A percentile compares a stretch with the other conserved stretches of the same genome.
Conservation (phyloP, 2,113 vertebrate species). For the Chaetorhynchus papuensis region DNA sequence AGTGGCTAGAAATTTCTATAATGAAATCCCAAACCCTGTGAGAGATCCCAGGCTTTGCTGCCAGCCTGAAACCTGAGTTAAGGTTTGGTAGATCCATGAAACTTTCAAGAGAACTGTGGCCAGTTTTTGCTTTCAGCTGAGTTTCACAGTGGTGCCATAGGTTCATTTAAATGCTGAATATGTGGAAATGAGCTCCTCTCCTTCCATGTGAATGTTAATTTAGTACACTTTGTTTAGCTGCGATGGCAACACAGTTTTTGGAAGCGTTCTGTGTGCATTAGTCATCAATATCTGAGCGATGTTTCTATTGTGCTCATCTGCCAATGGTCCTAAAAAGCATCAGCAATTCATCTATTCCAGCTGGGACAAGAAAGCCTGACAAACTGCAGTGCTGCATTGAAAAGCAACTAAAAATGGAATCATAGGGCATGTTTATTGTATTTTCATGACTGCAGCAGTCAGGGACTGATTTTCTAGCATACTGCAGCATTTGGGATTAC, state of each 20-base stretch:
- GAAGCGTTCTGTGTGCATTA: constrained; percentile 39
- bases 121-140: constrained; percentile 50
- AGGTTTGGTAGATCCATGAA: constrained; percentile 19
- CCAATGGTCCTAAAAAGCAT: constrained; percentile 64
- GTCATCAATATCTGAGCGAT: constrained; percentile 59
- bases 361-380: constrained; percentile 59
- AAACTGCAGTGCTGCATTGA: constrained; percentile 41
- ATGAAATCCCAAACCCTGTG: constrained; percentile 23
- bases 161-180: constrained; percentile 46
- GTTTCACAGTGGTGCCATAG: neutral
- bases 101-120: constrained; percentile 25
- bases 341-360: constrained; percentile 64
- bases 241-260: constrained; percentile 52
- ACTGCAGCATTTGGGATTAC: constrained; percentile 37
- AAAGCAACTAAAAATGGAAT: constrained; percentile 57
- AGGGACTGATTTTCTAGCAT: neutral
- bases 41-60: constrained; percentile 7
- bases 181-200: constrained; percentile 1
- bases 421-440: constrained; percentile 49
- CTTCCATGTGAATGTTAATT: constrained; percentile 54
- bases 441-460: constrained; percentile 48
- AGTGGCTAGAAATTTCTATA: neutral
- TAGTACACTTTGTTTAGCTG: constrained; percentile 56
- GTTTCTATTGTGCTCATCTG: constrained; percentile 60
- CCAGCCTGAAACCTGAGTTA: constrained; percentile 41